Conservation (phyloP, 2,113 vertebrate genomes). For the Pedionomus torquatus region DNA sequence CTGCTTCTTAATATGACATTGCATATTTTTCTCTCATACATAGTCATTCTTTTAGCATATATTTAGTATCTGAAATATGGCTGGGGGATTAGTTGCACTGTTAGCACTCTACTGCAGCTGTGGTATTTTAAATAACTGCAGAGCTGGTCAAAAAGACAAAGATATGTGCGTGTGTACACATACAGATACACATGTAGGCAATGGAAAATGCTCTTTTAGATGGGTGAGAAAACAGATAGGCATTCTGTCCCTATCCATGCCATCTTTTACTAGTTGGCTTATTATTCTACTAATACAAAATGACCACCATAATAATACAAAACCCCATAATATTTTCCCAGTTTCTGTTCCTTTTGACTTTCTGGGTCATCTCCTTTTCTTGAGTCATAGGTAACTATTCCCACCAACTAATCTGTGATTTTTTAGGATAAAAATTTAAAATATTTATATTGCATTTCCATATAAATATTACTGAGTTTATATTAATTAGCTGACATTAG, state of each 20-base stretch:
- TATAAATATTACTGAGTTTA: background rate
- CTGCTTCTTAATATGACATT: background rate
- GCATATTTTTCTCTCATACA: background rate
- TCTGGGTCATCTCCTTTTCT: background rate
- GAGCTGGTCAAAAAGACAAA: background rate
- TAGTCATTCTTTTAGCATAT: background rate
- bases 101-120: background rate
- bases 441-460: background rate
- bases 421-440: background rate
- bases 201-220: background rate
- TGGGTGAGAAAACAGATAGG: background rate
- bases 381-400: background rate
- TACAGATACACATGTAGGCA: background rate
- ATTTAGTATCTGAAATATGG: background rate
- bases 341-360: background rate
- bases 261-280: background rate
- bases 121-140: background rate
- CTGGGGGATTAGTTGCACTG: background rate
- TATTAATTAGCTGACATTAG: background rate
- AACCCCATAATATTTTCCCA: background rate
- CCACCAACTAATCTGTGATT: background rate
- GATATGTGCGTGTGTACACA: accelerated
- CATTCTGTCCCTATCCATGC: background rate
- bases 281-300: background rate
- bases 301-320: background rate